phyloP scores from a whole-genome alignment of 2,797 vertebrate species.

The Perdix hodgsoniae region DNA sequence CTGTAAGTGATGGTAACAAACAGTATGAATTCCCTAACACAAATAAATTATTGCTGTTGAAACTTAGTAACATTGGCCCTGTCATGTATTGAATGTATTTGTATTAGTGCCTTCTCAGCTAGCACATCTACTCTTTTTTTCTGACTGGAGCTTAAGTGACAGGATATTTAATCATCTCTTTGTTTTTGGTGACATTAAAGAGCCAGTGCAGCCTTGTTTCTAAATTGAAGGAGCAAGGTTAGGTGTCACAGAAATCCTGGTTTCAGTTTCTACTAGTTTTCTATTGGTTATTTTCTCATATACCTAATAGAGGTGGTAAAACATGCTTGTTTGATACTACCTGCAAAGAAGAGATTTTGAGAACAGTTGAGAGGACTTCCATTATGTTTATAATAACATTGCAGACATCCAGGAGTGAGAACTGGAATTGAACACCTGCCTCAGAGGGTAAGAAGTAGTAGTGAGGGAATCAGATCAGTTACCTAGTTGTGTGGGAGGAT shows the following conservation, averaged over 20 bases:
- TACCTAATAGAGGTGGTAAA: neutral
- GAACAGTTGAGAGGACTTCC: neutral
- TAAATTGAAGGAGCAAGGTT: neutral
- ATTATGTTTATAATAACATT: neutral
- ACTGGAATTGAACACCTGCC: neutral
- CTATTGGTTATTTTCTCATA: neutral
- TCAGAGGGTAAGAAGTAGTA: neutral
- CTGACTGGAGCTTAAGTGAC: neutral
- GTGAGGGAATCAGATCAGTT: neutral
- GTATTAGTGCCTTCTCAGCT: neutral
- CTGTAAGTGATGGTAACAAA: neutral
- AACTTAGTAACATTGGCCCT: neutral
- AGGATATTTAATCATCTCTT: neutral
- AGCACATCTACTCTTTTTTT: neutral
- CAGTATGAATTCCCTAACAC: accelerated
- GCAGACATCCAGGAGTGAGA: neutral
- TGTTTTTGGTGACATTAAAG: neutral
- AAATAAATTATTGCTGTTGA: neutral
- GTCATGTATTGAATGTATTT: neutral
- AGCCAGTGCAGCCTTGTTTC: neutral
- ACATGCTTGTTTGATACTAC: neutral
- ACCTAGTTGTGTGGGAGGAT: neutral
- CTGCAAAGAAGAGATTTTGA: neutral
- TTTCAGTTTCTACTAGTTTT: neutral
- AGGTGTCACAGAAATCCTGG: neutral